Base-by-base conservation (phyloP, 2,888 invertebrate genomes). In the Choreutis nemorana region DNA sequence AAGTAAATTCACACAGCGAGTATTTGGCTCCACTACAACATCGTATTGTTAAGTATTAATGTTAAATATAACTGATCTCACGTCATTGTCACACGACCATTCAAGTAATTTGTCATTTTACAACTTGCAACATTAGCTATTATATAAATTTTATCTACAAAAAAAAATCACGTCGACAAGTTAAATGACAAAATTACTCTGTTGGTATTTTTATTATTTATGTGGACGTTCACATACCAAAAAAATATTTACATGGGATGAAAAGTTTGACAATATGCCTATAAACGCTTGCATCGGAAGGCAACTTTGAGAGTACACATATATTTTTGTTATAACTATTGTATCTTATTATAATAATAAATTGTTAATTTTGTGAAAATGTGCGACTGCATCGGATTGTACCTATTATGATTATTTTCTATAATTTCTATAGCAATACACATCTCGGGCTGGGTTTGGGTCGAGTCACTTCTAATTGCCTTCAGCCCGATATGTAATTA, bases 11-110 rank as follows among this genome's bases (percentile, higher is more conserved):
- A n/a, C n/a, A n/a, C n/a, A n/a, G n/a, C n/a, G n/a, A n/a, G n/a
- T n/a, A n/a, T n/a, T n/a, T n/a, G n/a, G n/a, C n/a, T n/a, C n/a
- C n/a, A n/a, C n/a, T n/a, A n/a, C n/a, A n/a, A n/a, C 48, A 57
- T 64, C 55, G 53, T 68, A 65, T 66, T 65, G 56, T 64, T 70
- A 70, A 73, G 75, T 72, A 75, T 77, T 77, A 70, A 72, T 71
- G 60, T 64, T 67, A 66, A 71, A 65, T 68, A 62, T 61, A 60
- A 62, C 65, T 77, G 77, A 78, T 78, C 77, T 78, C 77, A 78
- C 66, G 66, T 57, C 62, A 58, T 62, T 68, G 71, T 77, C 72
- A 70, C 72, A 70, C 60, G 49, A 53, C 51, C 56, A 53, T 47
- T 52, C 45, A 42, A 46, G 59, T 62, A 58, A 62, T 58, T 55